These are phyloP conservation scores for Cerceris rybyensis DNA, from an alignment of 2,888 invertebrate species.

Conservation along the genomic window DNA sequence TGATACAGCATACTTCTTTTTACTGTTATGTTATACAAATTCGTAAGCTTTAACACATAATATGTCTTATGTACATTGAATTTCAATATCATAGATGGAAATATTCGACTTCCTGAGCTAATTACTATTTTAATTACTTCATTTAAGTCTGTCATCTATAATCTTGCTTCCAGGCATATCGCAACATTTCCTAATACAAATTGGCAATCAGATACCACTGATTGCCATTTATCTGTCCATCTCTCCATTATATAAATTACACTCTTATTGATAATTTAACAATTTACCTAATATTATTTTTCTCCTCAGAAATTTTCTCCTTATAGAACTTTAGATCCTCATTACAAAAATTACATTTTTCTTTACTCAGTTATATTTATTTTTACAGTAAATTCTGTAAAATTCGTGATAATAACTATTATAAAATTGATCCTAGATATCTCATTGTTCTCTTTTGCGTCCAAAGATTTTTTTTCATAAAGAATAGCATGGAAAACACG, in stretches of 20 bases:
- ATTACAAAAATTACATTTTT: no score
- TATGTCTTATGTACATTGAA: not conserved
- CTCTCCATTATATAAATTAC: not conserved
- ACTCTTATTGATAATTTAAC: not conserved
- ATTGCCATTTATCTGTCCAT: constrained; percentile 11
- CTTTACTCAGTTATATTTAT: no score
- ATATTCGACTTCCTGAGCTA: not conserved
- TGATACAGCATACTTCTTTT: constrained; percentile 9
- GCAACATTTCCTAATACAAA: constrained; percentile 27
- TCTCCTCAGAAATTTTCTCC: not conserved
- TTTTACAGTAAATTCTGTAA: no score
- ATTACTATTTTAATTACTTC: constrained; percentile 13
- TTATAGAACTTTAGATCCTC: not conserved
- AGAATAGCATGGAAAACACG: no score
- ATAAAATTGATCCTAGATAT: no score
- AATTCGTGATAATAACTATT: no score
- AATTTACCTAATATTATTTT: not conserved
- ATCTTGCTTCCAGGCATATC: not conserved
- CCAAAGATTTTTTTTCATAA: no score
- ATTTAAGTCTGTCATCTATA: not conserved
- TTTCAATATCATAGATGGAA: not conserved
- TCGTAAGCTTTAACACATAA: not conserved
- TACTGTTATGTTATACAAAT: not conserved
- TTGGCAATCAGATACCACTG: constrained; percentile 24
- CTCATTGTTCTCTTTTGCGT: no score